Evolutionary conservation across 2,113 vertebrate genomes (phyloP).

Genomic region (Cebus imitator): DNA sequence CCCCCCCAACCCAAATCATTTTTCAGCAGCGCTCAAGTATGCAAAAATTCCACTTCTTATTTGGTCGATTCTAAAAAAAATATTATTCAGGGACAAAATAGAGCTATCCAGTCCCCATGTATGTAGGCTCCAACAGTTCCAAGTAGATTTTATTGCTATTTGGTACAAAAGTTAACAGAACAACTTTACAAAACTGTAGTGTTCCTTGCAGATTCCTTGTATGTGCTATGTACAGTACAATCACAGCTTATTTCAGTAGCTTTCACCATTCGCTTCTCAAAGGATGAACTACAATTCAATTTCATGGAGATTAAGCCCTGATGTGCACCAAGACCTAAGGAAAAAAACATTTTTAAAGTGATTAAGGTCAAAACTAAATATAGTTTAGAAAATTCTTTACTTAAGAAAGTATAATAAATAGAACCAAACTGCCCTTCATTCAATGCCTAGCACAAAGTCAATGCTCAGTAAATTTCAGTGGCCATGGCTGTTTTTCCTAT

Average conservation of each 20-base stretch:
- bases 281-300: constrained; percentile 68
- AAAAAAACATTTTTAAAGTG: not conserved
- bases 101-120: constrained; percentile 80
- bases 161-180: constrained; percentile 85
- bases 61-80: constrained; percentile 86
- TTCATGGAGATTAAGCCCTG: constrained; percentile 62
- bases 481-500: not conserved
- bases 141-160: constrained; percentile 83
- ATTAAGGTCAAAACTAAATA: not conserved
- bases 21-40: constrained; percentile 87
- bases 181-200: constrained; percentile 85
- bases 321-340: constrained; percentile 74
- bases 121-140: constrained; percentile 78
- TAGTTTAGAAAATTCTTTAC: not conserved
- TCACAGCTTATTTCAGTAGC: constrained; percentile 89
- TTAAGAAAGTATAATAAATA: not conserved
- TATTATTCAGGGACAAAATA: constrained; percentile 82
- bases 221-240: constrained; percentile 71
- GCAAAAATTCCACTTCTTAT: constrained; percentile 83
- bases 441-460: not conserved
- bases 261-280: constrained; percentile 79
- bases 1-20: constrained; percentile 66
- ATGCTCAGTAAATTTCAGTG: not conserved
- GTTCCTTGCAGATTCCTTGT: constrained; percentile 81
- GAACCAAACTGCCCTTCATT: not conserved